Percentiles rank a stretch among this genome's conserved stretches.
Conservation (phyloP, 2,888 invertebrate species). For the Uloborus plumipes region DNA sequence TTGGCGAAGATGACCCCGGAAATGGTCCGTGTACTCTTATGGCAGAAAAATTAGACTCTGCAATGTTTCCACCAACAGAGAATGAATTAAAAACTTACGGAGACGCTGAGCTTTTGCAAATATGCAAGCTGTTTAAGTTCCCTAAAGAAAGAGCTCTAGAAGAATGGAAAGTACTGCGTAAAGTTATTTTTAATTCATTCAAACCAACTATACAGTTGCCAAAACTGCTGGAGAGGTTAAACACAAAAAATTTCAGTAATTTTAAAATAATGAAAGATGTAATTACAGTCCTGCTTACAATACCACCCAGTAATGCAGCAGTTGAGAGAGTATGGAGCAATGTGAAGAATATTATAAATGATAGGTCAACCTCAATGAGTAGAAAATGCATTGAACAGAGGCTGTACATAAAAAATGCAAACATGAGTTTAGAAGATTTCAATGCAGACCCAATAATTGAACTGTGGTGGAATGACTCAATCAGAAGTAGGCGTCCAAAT, state of each 20-base stretch:
- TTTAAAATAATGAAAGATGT: too few relatives aligned
- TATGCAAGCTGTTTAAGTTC: not conserved
- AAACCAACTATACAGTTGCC: not conserved
- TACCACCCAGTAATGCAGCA: not conserved
- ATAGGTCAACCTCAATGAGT: not conserved
- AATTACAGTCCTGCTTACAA: not conserved
- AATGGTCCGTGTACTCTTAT: not conserved
- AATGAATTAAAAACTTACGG: not conserved
- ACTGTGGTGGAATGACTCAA: conserved; percentile 2
- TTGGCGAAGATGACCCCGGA: not conserved
- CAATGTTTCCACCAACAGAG: conserved; percentile 2
- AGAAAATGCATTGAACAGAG: not conserved
- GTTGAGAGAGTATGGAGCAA: not conserved
- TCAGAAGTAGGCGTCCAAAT: conserved; percentile 4
- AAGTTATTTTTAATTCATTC: not conserved
- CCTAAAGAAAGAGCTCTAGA: conserved; percentile 10
- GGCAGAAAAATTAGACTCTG: conserved; percentile 12
- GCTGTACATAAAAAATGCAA: not conserved
- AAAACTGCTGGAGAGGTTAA: too few relatives aligned
- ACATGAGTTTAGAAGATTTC: not conserved
- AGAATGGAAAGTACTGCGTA: conserved; percentile 10
- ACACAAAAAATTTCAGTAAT: too few relatives aligned
- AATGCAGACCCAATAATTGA: not conserved
- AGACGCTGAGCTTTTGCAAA: not conserved
- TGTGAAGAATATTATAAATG: conserved; percentile 1